Base-by-base conservation (phyloP, 2,888 invertebrate genomes). In the Torymus tubicola region DNA sequence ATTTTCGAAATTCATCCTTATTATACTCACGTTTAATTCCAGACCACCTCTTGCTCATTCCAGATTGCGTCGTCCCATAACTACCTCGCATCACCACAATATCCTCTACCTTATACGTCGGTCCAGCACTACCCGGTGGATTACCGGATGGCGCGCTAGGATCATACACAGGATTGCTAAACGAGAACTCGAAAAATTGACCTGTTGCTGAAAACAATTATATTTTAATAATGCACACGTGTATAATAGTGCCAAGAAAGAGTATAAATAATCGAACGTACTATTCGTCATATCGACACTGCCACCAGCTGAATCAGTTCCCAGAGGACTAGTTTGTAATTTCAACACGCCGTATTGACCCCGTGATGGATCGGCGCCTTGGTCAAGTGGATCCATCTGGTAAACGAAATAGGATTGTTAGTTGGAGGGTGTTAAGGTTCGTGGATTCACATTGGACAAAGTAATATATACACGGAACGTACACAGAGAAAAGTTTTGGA, bases 111-210 rank as follows among this genome's bases (percentile, higher is more conserved):
- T 95, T 95, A 88, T 95, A 95, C 0, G 93, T 94, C 2, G 94
- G 92, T 16, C 93, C 91, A 14, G 92, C 92, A 12, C 92, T 92
- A 50, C 91, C 90, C 12, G 87, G 84, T 42, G 87, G 85, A 86
- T 89, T 92, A 68, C 91, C 91, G 65, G 92, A 92, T 72, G 93
- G 92, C 82, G 93, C 93, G 12, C 94, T 94, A 0, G 96, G 95
- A 83, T 96, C 96, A 86, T 96, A 96, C 0, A 96, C 95, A 0
- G 96, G 96, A 91, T 96, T 96, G 64, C 96, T 95, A 88, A 95
- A 96, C 86, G 96, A 96, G 84, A 96, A 93, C 68, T 94, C 92
- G 21, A 93, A 93, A 67, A 91, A 91, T 81, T 89, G 89, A 57
- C 93, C 93, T n/a, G 91, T 91, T 63, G 92, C 92, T 83, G 42